Base-by-base conservation (phyloP, 1,140 invertebrate genomes). In the Solenopsis fugax region DNA sequence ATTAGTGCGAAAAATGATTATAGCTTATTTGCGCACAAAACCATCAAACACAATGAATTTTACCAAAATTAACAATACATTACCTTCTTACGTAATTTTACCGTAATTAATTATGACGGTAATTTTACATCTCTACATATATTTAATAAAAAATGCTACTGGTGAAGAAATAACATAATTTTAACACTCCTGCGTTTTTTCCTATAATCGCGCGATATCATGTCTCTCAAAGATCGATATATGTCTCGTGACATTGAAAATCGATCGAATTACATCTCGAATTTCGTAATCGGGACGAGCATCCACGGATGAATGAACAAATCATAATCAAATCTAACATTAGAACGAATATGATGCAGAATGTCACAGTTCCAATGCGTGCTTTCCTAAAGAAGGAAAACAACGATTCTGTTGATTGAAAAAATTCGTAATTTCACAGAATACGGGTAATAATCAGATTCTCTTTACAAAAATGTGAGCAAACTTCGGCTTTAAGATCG, bases 241-340 rank as follows among this genome's bases (percentile, higher is more conserved):
- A 4, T 29, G n/a, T 76, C 21, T 78, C 7, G 10, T 78, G 48
- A 80, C n/a, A 67, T 67, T 80, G 76, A 80, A 77, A 80, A 52
- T 37, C 29, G 21, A 67, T 80, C 21, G 16, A 6, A n/a, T n/a
- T 34, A 3, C 1, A 64, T 76, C 21, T 78, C 13, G 18, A 52
- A 41, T 81, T 69, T 54, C 1, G 4, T 65, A 45, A 54, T 24
- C 16, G 2, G 4, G 50, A 64, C 5, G 6, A 67, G 16, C 7
- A 69, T 65, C 2, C 2, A 18, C 34, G 18, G 37, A 37, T n/a
- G 18, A 65, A 41, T 60, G 4, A 18, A 12, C 1, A 65, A 65
- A 1, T 67, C 64, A 45, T 41, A 5, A 41, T 41, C 4, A 54
- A 4, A 52, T 71, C 29, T 34, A 37, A 73, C 7, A 73, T 73